Base-by-base conservation (phyloP, 2,113 vertebrate genomes). In the Vicugna pacos region DNA sequence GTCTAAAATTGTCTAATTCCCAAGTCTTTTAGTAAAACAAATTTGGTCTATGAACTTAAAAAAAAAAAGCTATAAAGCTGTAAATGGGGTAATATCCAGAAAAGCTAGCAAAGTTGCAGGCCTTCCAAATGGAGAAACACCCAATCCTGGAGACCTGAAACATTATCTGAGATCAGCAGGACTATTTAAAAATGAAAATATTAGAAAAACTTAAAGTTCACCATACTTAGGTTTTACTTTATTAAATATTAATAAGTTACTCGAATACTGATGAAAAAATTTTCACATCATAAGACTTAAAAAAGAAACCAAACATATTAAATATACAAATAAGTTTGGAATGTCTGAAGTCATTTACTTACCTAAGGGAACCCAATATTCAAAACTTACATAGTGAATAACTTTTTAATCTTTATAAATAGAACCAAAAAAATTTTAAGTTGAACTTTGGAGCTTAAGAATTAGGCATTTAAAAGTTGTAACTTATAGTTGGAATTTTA, bases 271-370 rank as follows among this genome's bases (percentile, higher is more conserved):
- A 80, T 13, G n/a, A 75, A 54, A 75, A 54, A 86, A 8, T 46
- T 95, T 96, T 92, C 72, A 84, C 17, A 84, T 76, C 24, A 2
- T 73, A 73, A 73, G 42, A 93, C 22, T 70, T 91, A 70, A 90
- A 67, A 86, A 80, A 32, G 20, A 95, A 93, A 93, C 3, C 60
- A 14, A 89, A 52, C 62, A 82, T 26, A 91, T 28, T 85, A 58
- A 93, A 67, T 28, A 30, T 5, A 65, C 46, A 94, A 67, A n/a
- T 75, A 81, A 50, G 77, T 64, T 30, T 56, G 69, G 22, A 91
- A 69, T 48, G 20, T 73, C 46, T 92, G 24, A 82, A 77, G 48
- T 38, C 62, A 69, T 50, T 82, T 82, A 75, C 62, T 86, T 56
- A 89, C 67, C 50, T 38, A 79, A 81, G 35, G 10, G 26, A 35